Conservation (phyloP, 1,140 invertebrate species). For the Tribolium castaneum region DNA sequence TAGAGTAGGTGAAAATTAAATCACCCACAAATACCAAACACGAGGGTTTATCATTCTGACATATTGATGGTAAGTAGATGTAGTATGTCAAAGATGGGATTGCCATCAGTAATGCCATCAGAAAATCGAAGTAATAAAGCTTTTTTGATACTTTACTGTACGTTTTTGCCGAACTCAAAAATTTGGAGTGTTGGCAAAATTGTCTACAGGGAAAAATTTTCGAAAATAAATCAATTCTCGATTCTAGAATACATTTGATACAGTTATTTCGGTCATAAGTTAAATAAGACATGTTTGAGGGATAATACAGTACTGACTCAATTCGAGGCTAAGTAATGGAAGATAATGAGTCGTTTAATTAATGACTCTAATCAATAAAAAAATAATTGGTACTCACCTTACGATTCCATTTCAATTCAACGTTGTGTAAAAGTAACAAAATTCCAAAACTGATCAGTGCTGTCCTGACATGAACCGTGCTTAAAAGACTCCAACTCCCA, state of each 20-base stretch:
- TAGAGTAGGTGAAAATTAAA: background rate
- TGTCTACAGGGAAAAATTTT: background rate
- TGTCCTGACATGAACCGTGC: background rate
- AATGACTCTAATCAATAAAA: background rate
- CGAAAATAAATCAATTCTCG: background rate
- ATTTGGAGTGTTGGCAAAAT: background rate
- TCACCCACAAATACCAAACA: background rate
- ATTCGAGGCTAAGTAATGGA: background rate
- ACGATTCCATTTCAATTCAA: background rate
- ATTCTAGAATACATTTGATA: background rate
- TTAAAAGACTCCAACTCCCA: background rate
- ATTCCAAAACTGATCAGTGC: background rate
- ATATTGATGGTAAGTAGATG: background rate
- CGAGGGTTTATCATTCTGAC: background rate
- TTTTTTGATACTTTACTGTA: background rate
- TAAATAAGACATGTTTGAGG: background rate
- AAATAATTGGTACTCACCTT: background rate
- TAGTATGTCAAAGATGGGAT: background rate
- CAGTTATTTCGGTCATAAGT: background rate
- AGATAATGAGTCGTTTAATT: background rate
- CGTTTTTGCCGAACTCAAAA: background rate
- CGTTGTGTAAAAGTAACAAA: background rate
- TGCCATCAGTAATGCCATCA: background rate
- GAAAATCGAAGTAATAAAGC: background rate
- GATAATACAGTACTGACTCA: background rate